Conservation (phyloP, 2,888 invertebrate species). For the Melieria crassipennis region DNA sequence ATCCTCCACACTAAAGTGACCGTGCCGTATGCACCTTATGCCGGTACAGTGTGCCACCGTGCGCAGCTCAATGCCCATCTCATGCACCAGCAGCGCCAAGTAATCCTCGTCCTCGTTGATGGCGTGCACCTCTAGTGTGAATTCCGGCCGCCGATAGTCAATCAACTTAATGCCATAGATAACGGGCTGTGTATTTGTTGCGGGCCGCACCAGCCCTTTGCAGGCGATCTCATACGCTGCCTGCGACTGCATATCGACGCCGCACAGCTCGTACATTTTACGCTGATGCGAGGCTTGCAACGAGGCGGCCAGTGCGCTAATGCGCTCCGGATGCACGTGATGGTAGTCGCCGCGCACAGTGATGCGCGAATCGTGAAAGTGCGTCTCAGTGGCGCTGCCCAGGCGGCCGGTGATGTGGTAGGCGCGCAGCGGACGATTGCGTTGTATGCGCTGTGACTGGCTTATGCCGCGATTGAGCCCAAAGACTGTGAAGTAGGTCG, state of each 20-base stretch:
- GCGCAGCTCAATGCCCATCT: slow-evolving; percentile 82
- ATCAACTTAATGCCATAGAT: slow-evolving; percentile 88
- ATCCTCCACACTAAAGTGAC: slow-evolving; percentile 79
- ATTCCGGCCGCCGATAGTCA: slow-evolving; percentile 82
- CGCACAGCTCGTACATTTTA: slow-evolving; percentile 82
- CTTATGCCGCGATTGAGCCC: slow-evolving; percentile 77
- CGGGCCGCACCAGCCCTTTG: slow-evolving; percentile 83
- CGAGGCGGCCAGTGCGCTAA: slow-evolving; percentile 80
- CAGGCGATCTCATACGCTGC: slow-evolving; percentile 89
- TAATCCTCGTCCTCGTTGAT: slow-evolving; percentile 86
- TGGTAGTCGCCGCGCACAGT: slow-evolving; percentile 75
- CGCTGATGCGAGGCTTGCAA: slow-evolving; percentile 88
- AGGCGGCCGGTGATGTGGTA: slow-evolving; percentile 80
- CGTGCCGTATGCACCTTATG: slow-evolving; percentile 84
- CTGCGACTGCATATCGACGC: slow-evolving; percentile 86
- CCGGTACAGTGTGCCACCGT: slow-evolving; percentile 83
- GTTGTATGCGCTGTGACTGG: slow-evolving; percentile 69
- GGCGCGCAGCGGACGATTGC: slow-evolving; percentile 73
- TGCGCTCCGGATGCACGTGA: slow-evolving; percentile 74
- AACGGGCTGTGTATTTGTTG: slow-evolving; percentile 75
- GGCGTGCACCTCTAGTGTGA: slow-evolving; percentile 87
- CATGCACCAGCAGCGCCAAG: slow-evolving; percentile 81
- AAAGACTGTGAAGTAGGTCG: slow-evolving; percentile 68
- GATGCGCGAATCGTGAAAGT: slow-evolving; percentile 76
- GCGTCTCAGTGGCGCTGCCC: slow-evolving; percentile 80